Percentiles rank a stretch among this genome's conserved stretches.
Conservation (phyloP, 2,888 invertebrate genomes). For the Archaeoteleia sp. region DNA sequence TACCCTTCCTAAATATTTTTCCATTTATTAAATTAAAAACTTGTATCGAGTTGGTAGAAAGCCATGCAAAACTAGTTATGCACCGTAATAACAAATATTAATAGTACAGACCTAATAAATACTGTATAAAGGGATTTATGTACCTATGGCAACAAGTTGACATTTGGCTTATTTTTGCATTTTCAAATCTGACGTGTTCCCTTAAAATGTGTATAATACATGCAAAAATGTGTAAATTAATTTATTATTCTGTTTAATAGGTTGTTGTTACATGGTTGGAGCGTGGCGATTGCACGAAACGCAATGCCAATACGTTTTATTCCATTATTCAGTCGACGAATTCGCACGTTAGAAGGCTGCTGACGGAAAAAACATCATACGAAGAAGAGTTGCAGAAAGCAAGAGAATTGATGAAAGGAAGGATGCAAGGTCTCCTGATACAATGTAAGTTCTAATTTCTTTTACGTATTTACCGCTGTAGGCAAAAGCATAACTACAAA, state of each 20-base stretch:
- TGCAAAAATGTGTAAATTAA: constrained; percentile 10
- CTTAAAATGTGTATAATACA: background rate
- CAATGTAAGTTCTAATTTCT: constrained; percentile 87
- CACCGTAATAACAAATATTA: no score
- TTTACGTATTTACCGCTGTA: constrained; percentile 53
- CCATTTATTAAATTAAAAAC: no score
- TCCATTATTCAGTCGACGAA: constrained; percentile 97
- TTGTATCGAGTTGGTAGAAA: no score
- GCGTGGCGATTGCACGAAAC: constrained; percentile 93
- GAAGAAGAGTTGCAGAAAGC: constrained; percentile 93
- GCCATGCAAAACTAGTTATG: no score
- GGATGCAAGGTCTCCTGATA: constrained; percentile 89
- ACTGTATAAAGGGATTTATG: no score
- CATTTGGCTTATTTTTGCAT: no score
- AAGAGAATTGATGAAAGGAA: constrained; percentile 87
- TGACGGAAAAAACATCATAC: constrained; percentile 88
- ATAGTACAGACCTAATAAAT: no score
- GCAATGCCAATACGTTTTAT: constrained; percentile 93
- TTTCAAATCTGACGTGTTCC: no score
- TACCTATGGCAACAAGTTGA: no score
- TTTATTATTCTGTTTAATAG: no score
- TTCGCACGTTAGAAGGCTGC: constrained; percentile 90
- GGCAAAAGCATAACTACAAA: constrained; percentile 61
- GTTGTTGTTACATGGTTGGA: constrained; percentile 94
- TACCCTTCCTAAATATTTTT: no score